Base-by-base conservation (phyloP, 2,888 invertebrate species). In the Adineta ricciae region DNA sequence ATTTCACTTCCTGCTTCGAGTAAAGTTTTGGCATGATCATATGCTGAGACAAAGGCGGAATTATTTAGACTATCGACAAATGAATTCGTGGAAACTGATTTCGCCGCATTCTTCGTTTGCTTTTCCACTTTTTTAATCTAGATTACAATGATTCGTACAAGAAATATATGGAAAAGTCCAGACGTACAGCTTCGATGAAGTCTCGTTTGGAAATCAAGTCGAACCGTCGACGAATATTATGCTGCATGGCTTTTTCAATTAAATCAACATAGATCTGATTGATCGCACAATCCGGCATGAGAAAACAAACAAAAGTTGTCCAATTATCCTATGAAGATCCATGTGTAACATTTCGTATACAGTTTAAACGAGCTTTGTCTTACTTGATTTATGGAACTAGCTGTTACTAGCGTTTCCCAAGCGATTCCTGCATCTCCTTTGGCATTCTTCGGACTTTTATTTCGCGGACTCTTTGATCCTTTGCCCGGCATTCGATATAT, bases 1-100 rank as follows among this genome's bases (percentile, higher is more conserved):
- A 90, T 88, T 8, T 89, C 89, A 83, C 90, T 90, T 56, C 88
- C 88, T 64, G 87, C 87, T 84, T 90, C 90, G n/a, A 90, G 86
- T 86, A 88, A 87, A 24, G 86, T 86, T 86, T 89, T 90, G 84
- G 88, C 89, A 24, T 89, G 87, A 85, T 90, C 90, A n/a, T 73
- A 32, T 9, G 84, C 78, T 24, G 84, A 16, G 27, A 54, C n/a
- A 21, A 84, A 54, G 1, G 84, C 78, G 41, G 72, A 50, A 41
- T 72, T 83, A 27, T 49, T 27, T 4, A 73, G 84, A 54, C 54
- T 56, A 21, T 52, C 38, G n/a, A 54, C 41, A 83, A 64, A 19
- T 9, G 84, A 32, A 41, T 72, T 83, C 73, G 73, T 84, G 56
- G 83, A 83, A 5, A 56, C 46, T 2, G 73, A 46, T 32, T 52